Evolutionary conservation across 1,140 invertebrate species (phyloP), one percentile per base, ranked within the genome.

Genomic region (Sitobion miscanthi): DNA sequence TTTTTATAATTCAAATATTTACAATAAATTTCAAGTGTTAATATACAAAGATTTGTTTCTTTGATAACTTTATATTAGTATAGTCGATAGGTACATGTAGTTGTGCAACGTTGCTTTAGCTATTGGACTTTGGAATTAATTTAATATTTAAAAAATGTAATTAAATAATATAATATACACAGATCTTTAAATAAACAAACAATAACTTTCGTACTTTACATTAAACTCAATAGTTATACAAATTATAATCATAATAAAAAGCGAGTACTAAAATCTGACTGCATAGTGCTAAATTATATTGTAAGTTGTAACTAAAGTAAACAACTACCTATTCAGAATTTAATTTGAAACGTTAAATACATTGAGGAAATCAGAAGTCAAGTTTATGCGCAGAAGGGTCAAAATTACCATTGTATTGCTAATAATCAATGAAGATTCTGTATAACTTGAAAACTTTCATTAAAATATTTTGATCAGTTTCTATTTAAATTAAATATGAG

Each of bases 381-480:
- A 90, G 54, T 69, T 90, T 62, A 62, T 69, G 69, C 52, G 38
- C 4, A 62, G 35, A 90, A 62, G 30, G 89, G 52, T 90, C 89
- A 90, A 90, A 90, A 90, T 90, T 90, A 90, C 89, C 89, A 90
- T 90, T 90, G 89, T 90, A 90, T 69, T 62, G 54, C 11, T 38
- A 90, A 90, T 42, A 90, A n/a, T 62, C 14, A 14, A 38, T 89
- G 87, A 89, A 89, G n/a, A 89, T 38, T 35, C 47, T 89, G 11
- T 42, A 57, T 25, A 35, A 90, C 38, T 90, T 62, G 14, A 90
- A 90, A 90, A 90, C 89, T 42, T 62, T 90, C 89, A 90, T 90
- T 90, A 90, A 90, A 90, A 90, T 90, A 90, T 90, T 62, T 42
- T 90, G 54, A 90, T 62, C 38, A 62, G 89, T 90, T 90, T 62